Evolutionary conservation across 2,888 invertebrate genomes (phyloP).

Genomic region (Leptodirus hochenwartii): DNA sequence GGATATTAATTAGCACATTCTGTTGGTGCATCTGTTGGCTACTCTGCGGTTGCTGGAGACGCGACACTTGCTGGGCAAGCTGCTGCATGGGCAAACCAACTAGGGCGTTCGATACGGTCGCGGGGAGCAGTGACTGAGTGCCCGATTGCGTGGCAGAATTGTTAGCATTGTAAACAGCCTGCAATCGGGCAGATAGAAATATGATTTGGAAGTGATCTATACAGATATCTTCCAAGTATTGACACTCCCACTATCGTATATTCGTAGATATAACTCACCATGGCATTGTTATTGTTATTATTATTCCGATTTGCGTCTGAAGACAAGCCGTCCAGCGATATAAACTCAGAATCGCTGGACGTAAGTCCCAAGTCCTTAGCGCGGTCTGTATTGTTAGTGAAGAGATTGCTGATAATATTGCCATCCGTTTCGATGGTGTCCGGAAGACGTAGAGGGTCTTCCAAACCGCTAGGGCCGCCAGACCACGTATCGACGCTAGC

Average conservation of each 20-base stretch:
- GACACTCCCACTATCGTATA: too few relatives aligned
- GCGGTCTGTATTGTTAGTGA: slow-evolving; percentile 21
- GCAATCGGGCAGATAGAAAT: too few relatives aligned
- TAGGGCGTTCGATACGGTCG: slow-evolving; percentile 21
- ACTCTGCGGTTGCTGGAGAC: slow-evolving; percentile 20
- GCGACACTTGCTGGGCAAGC: slow-evolving; percentile 28
- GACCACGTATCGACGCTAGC: slow-evolving; percentile 16
- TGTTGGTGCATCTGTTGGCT: slow-evolving; percentile 35
- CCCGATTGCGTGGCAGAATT: too few relatives aligned
- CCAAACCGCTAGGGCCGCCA: too few relatives aligned
- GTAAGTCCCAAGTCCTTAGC: slow-evolving; percentile 26
- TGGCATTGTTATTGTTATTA: slow-evolving; percentile 18
- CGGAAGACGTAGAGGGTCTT: slow-evolving; percentile 25
- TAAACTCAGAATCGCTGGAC: slow-evolving; percentile 25
- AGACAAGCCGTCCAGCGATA: slow-evolving; percentile 24
- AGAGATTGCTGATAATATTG: slow-evolving; percentile 20
- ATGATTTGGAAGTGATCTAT: too few relatives aligned
- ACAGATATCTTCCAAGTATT: too few relatives aligned
- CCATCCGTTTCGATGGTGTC: slow-evolving; percentile 18
- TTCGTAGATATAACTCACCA: slow-evolving; percentile 17
- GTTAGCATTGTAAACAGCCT: too few relatives aligned
- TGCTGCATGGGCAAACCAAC: slow-evolving; percentile 29
- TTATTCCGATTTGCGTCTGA: slow-evolving; percentile 16
- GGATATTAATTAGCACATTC: slow-evolving; percentile 44
- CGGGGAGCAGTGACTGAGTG: slow-evolving; percentile 12